Base-by-base conservation (phyloP, 1,140 invertebrate species). In the Aphidius ervi region DNA sequence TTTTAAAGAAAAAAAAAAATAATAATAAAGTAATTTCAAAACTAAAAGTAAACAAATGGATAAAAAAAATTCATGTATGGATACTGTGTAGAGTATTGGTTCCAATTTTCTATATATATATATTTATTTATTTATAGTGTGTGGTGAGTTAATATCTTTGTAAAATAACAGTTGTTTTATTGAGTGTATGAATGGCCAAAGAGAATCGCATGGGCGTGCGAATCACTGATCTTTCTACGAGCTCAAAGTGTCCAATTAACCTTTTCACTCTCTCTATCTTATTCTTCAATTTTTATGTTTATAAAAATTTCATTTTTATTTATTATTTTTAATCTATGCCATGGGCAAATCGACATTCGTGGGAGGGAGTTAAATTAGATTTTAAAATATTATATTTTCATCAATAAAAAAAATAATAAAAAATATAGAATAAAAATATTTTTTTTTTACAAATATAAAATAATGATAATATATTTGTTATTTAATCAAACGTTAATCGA, bases 221-320 rank as follows among this genome's bases (percentile, higher is more conserved):
- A 62, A 62, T 61, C 52, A 63, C 56, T 50, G 62, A 50, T 47
- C 61, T 57, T 60, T 64, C 60, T 63, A 47, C 47, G 46, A 58
- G 53, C 62, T 56, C 57, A 59, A 56, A 65, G 61, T 63, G 65
- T 39, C 65, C 68, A 68, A 68, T 70, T 70, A 70, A 70, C 67
- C 65, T 70, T 68, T 68, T 59, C 61, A 46, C 45, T 43, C 42
- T 43, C 42, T 31, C 23, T 31, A 31, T 31, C 23, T 31, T 31
- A 31, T 31, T 9, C 52, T 7, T 10, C n/a, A 40, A 47, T 39
- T 9, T 46, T 23, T 56, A 43, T 50, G 40, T 48, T 48, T 48
- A 50, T 37, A 20, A 23, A 46, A n/a, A 3, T 39, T 39, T 52
- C 49, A 9, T 39, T 52, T 39, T 52, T 10, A 7, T 37, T 50